phyloP scores from a whole-genome alignment of 2,113 vertebrate genomes.

The Rana temporaria region DNA sequence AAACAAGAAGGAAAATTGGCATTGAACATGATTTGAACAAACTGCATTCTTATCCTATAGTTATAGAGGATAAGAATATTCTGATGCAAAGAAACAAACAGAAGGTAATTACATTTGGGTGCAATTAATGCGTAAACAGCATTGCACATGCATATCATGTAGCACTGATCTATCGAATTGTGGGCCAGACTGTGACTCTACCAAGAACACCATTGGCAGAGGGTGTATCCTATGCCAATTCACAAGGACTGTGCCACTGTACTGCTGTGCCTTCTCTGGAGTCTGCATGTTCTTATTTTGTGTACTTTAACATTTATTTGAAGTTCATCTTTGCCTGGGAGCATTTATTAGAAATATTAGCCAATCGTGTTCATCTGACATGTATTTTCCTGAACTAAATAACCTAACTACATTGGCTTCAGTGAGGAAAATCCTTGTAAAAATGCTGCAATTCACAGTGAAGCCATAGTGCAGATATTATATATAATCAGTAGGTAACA shows the following conservation, averaged over 20 bases:
- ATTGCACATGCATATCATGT: constrained; percentile 51
- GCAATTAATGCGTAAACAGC: constrained; percentile 30
- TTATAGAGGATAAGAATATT: constrained; percentile 49
- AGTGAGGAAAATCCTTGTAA: too few relatives aligned
- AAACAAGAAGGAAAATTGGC: constrained; percentile 57
- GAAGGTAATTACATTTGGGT: constrained; percentile 23
- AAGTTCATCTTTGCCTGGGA: too few relatives aligned
- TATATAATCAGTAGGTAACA: too few relatives aligned
- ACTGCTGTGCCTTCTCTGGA: too few relatives aligned
- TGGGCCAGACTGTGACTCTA: not conserved
- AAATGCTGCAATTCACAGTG: too few relatives aligned
- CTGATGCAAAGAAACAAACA: constrained; percentile 48
- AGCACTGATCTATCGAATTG: not conserved
- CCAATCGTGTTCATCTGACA: too few relatives aligned
- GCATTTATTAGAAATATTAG: too few relatives aligned
- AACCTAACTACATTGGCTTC: too few relatives aligned
- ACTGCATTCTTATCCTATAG: constrained; percentile 44
- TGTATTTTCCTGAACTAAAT: too few relatives aligned
- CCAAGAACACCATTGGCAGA: not conserved
- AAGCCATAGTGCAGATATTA: too few relatives aligned
- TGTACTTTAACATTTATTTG: too few relatives aligned
- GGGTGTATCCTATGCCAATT: not conserved
- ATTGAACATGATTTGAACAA: constrained; percentile 48
- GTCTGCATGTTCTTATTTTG: too few relatives aligned
- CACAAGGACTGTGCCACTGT: not conserved